Evolutionary conservation across 37 sponge, comb jelly and placozoan species (phyloP), one percentile per base, ranked within the genome.

Genomic region (Eunapius fragilis): DNA sequence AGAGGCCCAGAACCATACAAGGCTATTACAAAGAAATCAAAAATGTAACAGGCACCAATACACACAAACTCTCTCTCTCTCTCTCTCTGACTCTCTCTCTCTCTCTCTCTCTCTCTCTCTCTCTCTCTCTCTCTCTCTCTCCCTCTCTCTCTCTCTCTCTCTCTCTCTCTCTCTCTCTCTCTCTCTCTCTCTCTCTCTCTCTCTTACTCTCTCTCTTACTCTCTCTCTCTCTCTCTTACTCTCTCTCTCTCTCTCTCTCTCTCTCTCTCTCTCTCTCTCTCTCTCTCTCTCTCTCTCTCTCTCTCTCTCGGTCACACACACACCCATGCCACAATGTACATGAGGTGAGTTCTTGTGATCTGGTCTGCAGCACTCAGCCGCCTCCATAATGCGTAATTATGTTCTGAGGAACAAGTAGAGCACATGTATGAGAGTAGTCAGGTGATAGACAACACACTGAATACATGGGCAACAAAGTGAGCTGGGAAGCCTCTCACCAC

Each of bases 61-160:
- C 41, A 41, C 41, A 41, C 41, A 41, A 9, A 41, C 41, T 41
- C 3, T 41, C 41, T 41, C 41, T 85, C 79, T 68, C 71, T 67
- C 33, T 69, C 67, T 72, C 87, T 72, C 74, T 86, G 58, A 38
- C 87, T 80, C 87, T 80, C 80, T 86, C 81, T 86, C 80, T 80
- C 87, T 80, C 81, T 86, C 81, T 80, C 81, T 86, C 81, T 79
- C 87, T 80, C 80, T 80, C 81, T 79, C 87, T 80, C 80, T 86
- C 73, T 86, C 80, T 80, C 87, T 79, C 81, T 86, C 74, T 86
- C 80, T 80, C 75, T 71, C 75, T 86, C 48, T 80, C 32, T 85
- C 74, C 75, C 74, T 82, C 72, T 82, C 74, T 82, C 74, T 70
- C 74, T 73, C 74, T 82, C 45, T 82, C 72, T 82, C 67, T 78